A percentile compares a stretch with the other conserved stretches of the same genome.
phyloP scores from a whole-genome alignment of 2,888 invertebrate genomes.

The Caenorhabditis imperialis region DNA sequence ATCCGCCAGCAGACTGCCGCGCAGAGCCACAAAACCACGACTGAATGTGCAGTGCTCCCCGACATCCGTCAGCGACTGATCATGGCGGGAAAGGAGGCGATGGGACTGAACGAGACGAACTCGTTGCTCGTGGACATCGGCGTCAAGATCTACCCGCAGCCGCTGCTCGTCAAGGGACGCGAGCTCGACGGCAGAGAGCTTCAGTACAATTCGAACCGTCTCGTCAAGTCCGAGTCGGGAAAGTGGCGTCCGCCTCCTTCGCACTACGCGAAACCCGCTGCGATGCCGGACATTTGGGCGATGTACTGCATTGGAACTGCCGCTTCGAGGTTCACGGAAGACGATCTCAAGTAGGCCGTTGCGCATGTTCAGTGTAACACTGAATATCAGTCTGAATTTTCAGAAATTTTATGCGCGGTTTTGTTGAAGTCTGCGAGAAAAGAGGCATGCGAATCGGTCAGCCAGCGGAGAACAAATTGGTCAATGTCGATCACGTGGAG shows the following conservation, averaged over 20 bases:
- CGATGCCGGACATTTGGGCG: conserved; percentile 2
- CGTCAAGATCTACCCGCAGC: too few species aligned
- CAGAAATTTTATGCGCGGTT: conserved; percentile 8
- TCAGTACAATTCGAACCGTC: too few species aligned
- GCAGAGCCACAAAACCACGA: conserved; percentile 56
- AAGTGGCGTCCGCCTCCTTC: too few species aligned
- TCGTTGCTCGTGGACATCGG: conserved; percentile 3
- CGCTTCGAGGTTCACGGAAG: neutral
- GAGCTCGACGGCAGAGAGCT: too few species aligned
- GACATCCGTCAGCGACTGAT: conserved; percentile 14
- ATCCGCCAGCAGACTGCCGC: conserved; percentile 53
- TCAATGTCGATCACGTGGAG: neutral
- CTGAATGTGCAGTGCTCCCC: conserved; percentile 32
- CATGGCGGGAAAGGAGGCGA: neutral
- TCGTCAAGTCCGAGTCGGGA: too few species aligned
- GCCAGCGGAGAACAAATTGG: conserved; percentile 6
- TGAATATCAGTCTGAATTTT: too few species aligned
- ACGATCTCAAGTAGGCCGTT: neutral
- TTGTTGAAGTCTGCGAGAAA: neutral
- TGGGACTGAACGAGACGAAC: neutral
- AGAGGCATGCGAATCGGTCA: conserved; percentile 1
- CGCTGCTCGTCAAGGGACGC: too few species aligned
- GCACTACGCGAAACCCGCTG: too few species aligned
- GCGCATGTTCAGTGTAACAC: too few species aligned
- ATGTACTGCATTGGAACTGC: conserved; percentile 21